A percentile compares a stretch with the other conserved stretches of the same genome.
phyloP scores from a whole-genome alignment of 1,140 invertebrate genomes.

The Magallana angulata region DNA sequence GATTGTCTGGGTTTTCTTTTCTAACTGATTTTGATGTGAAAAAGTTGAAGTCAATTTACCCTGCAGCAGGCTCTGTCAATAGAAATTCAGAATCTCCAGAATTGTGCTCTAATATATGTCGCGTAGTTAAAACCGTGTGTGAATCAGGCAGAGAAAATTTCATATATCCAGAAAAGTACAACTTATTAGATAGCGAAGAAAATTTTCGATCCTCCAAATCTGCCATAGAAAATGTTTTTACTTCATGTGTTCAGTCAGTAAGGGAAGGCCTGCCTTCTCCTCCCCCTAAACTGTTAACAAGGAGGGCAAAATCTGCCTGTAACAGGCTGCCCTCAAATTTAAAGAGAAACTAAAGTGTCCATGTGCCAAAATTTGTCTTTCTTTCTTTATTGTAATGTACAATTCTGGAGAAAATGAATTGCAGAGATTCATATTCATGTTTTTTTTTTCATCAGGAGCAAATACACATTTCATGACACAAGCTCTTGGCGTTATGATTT shows the following conservation, averaged over 20 bases:
- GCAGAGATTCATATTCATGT: neutral
- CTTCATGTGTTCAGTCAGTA: constrained; percentile 13
- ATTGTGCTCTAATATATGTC: constrained; percentile 4
- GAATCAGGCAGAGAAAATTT: constrained; percentile 60
- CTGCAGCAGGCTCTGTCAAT: constrained; percentile 9
- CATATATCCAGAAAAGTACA: constrained; percentile 60
- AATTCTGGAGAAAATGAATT: constrained; percentile 40
- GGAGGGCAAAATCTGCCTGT: constrained; percentile 58
- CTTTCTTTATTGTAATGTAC: neutral
- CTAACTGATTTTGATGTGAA: constrained; percentile 48
- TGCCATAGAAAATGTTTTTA: neutral
- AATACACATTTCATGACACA: constrained; percentile 11
- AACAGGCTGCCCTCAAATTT: constrained; percentile 43
- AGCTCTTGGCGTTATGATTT: neutral
- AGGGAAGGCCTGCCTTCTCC: neutral
- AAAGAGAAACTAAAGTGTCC: neutral
- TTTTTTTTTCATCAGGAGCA: neutral
- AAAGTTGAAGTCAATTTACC: constrained; percentile 45
- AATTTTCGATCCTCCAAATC: constrained; percentile 12
- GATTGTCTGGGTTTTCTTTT: constrained; percentile 41
- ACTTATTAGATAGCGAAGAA: constrained; percentile 38
- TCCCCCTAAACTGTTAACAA: constrained; percentile 44
- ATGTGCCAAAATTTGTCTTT: too few species aligned
- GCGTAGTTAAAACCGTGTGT: constrained; percentile 22
- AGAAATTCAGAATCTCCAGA: constrained; percentile 9